Percentiles rank a stretch among this genome's conserved stretches.
Conservation (phyloP, 2,797 vertebrate genomes). For the Hemitrygon akajei region DNA sequence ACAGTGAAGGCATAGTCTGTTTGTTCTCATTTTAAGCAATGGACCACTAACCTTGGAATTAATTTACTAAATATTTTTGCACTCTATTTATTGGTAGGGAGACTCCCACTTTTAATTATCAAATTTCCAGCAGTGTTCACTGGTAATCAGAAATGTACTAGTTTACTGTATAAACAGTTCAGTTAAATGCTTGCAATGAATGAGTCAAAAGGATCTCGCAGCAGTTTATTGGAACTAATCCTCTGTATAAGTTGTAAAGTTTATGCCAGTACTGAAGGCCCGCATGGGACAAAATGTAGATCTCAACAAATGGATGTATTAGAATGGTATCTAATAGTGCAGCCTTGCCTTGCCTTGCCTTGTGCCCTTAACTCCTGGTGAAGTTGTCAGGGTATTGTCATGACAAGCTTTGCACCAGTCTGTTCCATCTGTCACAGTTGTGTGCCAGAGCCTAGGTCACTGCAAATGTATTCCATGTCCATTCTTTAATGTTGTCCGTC, state of each 20-base stretch:
- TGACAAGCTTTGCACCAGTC: no score
- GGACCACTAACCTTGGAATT: no score
- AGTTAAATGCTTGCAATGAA: not conserved
- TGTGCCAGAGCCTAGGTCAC: no score
- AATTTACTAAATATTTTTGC: not conserved
- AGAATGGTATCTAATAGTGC: not conserved
- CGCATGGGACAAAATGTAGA: not conserved
- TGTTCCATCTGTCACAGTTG: no score
- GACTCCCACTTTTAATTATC: not conserved
- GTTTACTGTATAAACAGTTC: not conserved
- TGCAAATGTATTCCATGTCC: no score
- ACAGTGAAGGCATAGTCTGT: no score
- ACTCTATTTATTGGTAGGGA: not conserved
- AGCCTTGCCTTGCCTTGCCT: no score
- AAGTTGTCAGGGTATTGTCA: no score
- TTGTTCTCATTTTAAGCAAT: no score
- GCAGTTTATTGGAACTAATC: slow-evolving; percentile 1
- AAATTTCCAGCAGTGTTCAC: not conserved
- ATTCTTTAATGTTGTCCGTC: no score
- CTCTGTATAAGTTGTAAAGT: not conserved
- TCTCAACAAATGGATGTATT: not conserved
- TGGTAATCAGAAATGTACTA: not conserved
- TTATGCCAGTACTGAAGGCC: not conserved
- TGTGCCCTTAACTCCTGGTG: no score
- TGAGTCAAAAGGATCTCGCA: not conserved